Percentiles rank a stretch among this genome's conserved stretches.
Conservation (phyloP, 2,797 vertebrate genomes). For the Heteromormyrus szaboi region DNA sequence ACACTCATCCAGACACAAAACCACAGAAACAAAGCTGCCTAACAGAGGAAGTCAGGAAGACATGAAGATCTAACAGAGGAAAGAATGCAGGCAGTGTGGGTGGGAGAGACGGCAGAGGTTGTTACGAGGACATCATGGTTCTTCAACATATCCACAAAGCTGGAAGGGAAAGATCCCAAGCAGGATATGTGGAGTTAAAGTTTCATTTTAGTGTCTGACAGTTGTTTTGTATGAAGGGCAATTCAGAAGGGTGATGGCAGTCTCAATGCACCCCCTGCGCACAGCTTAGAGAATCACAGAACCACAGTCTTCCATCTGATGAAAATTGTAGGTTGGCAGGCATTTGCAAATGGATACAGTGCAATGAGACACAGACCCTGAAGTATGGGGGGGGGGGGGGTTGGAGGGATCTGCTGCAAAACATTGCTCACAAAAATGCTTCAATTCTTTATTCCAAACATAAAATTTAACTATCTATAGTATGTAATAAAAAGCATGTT, state of each 20-base stretch:
- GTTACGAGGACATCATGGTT: background rate
- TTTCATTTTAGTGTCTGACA: background rate
- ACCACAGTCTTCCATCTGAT: background rate
- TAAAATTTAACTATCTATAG: background rate
- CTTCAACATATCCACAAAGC: background rate
- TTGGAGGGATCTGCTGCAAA: background rate
- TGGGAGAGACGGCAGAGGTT: background rate
- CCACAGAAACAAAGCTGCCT: background rate
- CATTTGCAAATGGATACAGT: background rate
- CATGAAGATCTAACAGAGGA: background rate
- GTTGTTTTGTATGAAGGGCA: background rate
- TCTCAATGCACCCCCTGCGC: background rate
- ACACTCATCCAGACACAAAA: background rate
- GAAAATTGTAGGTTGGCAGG: background rate
- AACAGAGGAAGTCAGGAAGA: background rate
- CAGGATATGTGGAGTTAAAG: background rate
- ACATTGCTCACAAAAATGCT: conserved; percentile 4
- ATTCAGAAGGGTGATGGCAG: background rate
- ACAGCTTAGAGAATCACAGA: background rate
- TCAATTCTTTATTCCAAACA: conserved; percentile 12
- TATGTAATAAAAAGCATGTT: conserved; percentile 3
- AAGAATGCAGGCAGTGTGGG: background rate
- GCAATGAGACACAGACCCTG: background rate
- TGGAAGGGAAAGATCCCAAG: background rate
- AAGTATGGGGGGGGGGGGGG: background rate